Evolutionary conservation across 2,113 vertebrate species (phyloP).

Genomic region (Callionymus lyra): DNA sequence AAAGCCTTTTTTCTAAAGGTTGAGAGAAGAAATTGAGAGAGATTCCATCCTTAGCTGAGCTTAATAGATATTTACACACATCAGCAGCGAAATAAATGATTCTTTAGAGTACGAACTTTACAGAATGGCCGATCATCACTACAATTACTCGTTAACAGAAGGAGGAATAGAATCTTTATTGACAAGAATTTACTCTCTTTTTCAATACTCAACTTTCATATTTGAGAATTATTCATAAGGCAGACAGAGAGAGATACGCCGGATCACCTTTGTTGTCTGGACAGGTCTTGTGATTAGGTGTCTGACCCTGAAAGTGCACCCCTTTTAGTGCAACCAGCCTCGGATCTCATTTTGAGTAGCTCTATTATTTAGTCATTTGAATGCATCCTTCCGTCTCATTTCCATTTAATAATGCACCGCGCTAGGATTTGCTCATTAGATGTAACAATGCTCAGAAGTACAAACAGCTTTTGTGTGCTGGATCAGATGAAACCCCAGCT

Average conservation of each 20-base stretch:
- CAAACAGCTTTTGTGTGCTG: conserved; percentile 27
- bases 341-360: conserved; percentile 47
- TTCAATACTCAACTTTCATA: too few relatives aligned
- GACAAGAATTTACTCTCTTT: too few relatives aligned
- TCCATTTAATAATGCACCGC: conserved; percentile 48
- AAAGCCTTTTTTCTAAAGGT: too few relatives aligned
- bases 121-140: too few relatives aligned
- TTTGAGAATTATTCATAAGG: conserved; percentile 45
- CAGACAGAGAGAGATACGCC: conserved; percentile 29
- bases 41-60: too few relatives aligned
- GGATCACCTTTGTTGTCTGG: conserved; percentile 35
- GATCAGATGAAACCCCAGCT: conserved; percentile 32
- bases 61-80: too few relatives aligned
- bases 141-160: too few relatives aligned
- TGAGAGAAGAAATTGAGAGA: too few relatives aligned
- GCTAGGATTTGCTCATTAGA: conserved; percentile 47
- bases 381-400: conserved; percentile 47
- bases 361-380: conserved; percentile 49
- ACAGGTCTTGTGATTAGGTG: conserved; percentile 48
- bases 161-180: too few relatives aligned
- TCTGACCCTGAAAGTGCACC: conserved; percentile 55
- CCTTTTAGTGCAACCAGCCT: conserved; percentile 57
- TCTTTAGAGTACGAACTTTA: too few relatives aligned
- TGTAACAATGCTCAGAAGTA: conserved; percentile 40
- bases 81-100: too few relatives aligned